Percentiles rank a stretch among this genome's conserved stretches.
Evolutionary conservation across 2,888 invertebrate species (phyloP).

Genomic region (Merodon equestris): DNA sequence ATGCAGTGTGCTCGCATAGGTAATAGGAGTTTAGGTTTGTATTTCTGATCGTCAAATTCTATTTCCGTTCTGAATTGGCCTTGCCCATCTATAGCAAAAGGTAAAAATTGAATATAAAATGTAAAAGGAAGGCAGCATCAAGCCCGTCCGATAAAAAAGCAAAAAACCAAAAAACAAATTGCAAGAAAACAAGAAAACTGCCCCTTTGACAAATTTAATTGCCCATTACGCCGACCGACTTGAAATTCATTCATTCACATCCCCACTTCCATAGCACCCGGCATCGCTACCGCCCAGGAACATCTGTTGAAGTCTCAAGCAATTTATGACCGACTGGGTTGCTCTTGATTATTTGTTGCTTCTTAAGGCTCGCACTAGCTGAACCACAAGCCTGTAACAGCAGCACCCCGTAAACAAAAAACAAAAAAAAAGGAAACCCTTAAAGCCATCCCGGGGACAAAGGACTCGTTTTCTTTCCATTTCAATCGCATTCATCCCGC

Average conservation of each 20-base stretch:
- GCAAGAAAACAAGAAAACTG: background rate
- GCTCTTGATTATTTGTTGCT: conserved; percentile 66
- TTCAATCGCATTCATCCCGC: conserved; percentile 29
- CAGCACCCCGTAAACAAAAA: background rate
- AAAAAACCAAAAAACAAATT: conserved; percentile 55
- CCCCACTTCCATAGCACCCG: conserved; percentile 21
- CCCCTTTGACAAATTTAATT: conserved; percentile 67
- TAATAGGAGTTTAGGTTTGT: too few relatives aligned
- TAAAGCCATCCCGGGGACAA: conserved; percentile 63
- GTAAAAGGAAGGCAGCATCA: too few relatives aligned
- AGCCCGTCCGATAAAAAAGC: background rate
- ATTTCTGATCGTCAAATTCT: too few relatives aligned
- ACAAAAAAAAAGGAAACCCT: conserved; percentile 30
- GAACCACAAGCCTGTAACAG: conserved; percentile 9
- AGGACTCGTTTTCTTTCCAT: conserved; percentile 60
- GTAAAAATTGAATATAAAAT: too few relatives aligned
- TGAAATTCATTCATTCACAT: conserved; percentile 65
- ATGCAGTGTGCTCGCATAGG: too few relatives aligned
- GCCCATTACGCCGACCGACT: conserved; percentile 65
- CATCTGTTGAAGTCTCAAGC: conserved; percentile 68
- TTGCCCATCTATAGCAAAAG: too few relatives aligned
- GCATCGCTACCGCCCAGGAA: conserved; percentile 22
- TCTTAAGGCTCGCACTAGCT: conserved; percentile 47
- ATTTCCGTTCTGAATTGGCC: too few relatives aligned
- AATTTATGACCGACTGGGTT: conserved; percentile 62